Percentiles rank a stretch among this genome's conserved stretches.
phyloP scores from a whole-genome alignment of 2,888 invertebrate species.

The Alloplasta piceator region DNA sequence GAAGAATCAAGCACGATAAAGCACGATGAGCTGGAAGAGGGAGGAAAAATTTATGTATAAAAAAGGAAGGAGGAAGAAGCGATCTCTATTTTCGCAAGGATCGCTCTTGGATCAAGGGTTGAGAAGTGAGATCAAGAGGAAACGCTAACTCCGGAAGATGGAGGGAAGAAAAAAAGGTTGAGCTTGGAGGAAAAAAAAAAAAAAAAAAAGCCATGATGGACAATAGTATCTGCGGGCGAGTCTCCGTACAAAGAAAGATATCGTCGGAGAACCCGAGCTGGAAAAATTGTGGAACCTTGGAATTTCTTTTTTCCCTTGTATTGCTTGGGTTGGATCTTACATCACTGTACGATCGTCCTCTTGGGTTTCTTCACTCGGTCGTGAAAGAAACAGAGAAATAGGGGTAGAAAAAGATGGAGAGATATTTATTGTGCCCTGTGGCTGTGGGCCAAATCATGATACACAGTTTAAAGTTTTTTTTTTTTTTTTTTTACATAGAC shows the following conservation, averaged over 20 bases:
- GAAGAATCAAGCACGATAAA: not conserved
- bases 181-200: conserved; percentile 9
- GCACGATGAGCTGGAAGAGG: conserved; percentile 7
- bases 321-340: not conserved
- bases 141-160: conserved; percentile 21
- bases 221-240: conserved; percentile 29
- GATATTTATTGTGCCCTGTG: too few relatives aligned
- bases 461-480: too few relatives aligned
- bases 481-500: too few relatives aligned
- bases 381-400: too few relatives aligned
- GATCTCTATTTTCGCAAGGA: conserved; percentile 11
- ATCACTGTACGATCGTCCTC: conserved; percentile 43
- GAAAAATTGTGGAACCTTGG: not conserved
- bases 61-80: not conserved
- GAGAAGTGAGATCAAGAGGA: conserved; percentile 50
- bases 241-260: conserved; percentile 18
- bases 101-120: conserved; percentile 30
- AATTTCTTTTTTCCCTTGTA: not conserved
- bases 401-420: too few relatives aligned
- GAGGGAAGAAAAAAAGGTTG: conserved; percentile 6
- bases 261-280: conserved; percentile 36
- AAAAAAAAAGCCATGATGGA: conserved; percentile 1
- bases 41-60: not conserved
- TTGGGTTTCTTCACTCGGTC: conserved; percentile 51
- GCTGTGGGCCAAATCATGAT: too few relatives aligned